phyloP scores from a whole-genome alignment of 2,113 vertebrate species.

The Penelope pileata region DNA sequence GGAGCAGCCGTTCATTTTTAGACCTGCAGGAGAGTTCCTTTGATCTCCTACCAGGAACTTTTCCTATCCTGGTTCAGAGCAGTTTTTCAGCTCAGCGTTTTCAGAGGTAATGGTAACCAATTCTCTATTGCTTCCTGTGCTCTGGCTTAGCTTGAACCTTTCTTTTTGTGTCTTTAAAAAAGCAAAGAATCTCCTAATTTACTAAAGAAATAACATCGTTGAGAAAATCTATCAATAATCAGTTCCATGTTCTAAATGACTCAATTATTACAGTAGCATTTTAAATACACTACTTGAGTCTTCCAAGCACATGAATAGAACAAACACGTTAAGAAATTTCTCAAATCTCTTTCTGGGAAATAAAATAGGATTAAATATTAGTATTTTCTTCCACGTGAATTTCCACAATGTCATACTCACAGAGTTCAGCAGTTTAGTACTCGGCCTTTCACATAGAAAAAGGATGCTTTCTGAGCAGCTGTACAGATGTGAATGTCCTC shows the following conservation, averaged over 20 bases:
- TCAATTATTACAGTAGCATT: neutral
- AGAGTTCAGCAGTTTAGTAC: neutral
- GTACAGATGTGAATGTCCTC: neutral
- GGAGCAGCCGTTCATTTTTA: conserved; percentile 47
- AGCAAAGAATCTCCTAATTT: neutral
- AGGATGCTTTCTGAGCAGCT: neutral
- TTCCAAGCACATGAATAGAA: neutral
- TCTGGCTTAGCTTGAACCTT: neutral
- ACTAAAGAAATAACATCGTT: neutral
- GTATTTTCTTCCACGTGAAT: neutral
- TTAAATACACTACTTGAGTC: neutral
- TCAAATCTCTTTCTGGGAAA: neutral
- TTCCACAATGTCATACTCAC: neutral
- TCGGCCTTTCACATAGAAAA: neutral
- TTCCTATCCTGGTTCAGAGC: conserved; percentile 11
- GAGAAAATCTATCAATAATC: neutral
- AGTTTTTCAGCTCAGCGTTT: neutral
- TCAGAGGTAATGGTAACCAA: neutral
- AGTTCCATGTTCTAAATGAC: neutral
- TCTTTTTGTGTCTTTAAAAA: neutral
- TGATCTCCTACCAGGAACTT: conserved; percentile 23
- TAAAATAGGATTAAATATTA: neutral
- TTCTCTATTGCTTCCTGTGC: neutral
- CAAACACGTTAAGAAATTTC: neutral
- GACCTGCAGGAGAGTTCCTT: conserved; percentile 36